These are phyloP conservation scores for Gisinianus flammeolus DNA, from an alignment of 2,888 invertebrate species.

Conservation along the genomic window DNA sequence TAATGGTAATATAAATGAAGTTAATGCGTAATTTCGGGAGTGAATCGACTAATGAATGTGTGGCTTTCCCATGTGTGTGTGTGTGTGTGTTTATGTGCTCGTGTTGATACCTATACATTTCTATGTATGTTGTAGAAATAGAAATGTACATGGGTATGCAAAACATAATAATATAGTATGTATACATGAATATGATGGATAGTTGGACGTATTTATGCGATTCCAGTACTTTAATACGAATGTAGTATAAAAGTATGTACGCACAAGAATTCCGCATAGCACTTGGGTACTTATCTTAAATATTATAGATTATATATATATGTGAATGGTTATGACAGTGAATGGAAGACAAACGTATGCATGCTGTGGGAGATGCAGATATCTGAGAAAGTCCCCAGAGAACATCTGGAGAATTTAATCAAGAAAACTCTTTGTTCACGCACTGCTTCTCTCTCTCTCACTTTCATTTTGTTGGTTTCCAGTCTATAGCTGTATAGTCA, in stretches of 20 bases:
- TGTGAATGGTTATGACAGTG: slow-evolving; percentile 21
- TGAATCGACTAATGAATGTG: slow-evolving; percentile 29
- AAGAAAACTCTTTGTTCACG: slow-evolving; percentile 29
- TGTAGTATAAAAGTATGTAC: too few species aligned
- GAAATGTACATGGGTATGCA: neutral
- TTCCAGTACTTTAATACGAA: too few species aligned
- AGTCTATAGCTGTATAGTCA: neutral
- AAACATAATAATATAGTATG: too few species aligned
- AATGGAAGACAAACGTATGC: slow-evolving; percentile 7
- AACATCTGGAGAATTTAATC: slow-evolving; percentile 42
- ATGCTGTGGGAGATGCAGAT: neutral
- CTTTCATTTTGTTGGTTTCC: neutral
- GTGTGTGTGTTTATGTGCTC: neutral
- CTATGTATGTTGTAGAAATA: too few species aligned
- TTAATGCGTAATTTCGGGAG: slow-evolving; percentile 13
- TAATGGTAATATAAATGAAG: slow-evolving; percentile 24
- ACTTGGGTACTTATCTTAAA: slow-evolving; percentile 7
- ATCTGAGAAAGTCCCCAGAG: slow-evolving; percentile 19
- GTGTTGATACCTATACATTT: too few species aligned
- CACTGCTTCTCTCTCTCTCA: neutral
- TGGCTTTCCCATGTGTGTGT: slow-evolving; percentile 7
- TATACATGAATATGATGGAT: too few species aligned
- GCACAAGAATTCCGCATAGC: neutral
- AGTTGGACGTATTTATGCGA: too few species aligned
- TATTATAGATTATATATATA: slow-evolving; percentile 38